These are phyloP conservation scores for Vesta saturnalis DNA, from an alignment of 2,888 invertebrate genomes.

Conservation along the genomic window DNA sequence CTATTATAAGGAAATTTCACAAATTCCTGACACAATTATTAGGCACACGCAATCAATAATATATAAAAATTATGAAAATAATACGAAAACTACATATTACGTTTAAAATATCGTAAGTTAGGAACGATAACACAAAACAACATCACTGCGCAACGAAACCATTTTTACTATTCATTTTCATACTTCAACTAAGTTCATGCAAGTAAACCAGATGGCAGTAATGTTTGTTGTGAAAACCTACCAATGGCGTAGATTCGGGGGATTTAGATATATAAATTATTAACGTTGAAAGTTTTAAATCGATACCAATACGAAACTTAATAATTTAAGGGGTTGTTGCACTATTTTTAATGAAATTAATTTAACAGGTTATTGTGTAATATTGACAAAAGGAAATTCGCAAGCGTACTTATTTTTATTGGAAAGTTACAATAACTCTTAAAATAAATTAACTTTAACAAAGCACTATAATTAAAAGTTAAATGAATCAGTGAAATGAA, in stretches of 20 bases:
- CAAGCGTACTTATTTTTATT: no score
- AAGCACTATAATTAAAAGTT: no score
- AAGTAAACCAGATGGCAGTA: background rate
- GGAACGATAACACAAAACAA: conserved; percentile 12
- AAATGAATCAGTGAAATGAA: no score
- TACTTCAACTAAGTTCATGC: conserved; percentile 3
- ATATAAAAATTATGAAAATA: background rate
- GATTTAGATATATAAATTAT: background rate
- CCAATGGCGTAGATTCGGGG: conserved; percentile 17
- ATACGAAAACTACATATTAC: conserved; percentile 33
- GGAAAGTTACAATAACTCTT: no score
- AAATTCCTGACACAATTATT: background rate
- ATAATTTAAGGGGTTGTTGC: background rate
- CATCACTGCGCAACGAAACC: conserved; percentile 23
- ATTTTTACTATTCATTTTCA: conserved; percentile 21
- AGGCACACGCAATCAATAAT: background rate
- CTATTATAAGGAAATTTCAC: conserved; percentile 15
- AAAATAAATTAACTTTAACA: no score
- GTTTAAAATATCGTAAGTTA: conserved; percentile 13
- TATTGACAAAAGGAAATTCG: no score
- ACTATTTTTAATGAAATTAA: background rate
- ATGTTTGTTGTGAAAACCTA: conserved; percentile 14
- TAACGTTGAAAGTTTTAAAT: background rate
- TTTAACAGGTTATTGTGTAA: background rate
- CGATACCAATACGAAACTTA: background rate